Conservation (phyloP, 2,113 vertebrate species). For the Sturnus vulgaris region DNA sequence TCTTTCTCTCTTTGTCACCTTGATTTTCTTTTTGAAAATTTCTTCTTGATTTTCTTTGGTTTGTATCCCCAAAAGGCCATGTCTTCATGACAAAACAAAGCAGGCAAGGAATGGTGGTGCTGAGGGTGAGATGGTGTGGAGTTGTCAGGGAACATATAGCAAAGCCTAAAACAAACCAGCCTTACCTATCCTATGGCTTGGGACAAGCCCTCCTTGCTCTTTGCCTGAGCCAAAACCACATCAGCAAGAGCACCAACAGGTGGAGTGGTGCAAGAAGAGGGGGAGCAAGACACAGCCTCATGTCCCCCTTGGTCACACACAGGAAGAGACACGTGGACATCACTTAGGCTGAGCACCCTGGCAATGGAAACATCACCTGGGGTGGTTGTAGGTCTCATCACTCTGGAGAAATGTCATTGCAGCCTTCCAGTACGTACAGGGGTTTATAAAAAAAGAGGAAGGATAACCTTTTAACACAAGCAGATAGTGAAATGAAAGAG, state of each 20-base stretch:
- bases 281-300: not conserved
- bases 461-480: not conserved
- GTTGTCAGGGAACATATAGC: not conserved
- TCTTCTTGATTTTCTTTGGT: not conserved
- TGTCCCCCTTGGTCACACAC: not conserved
- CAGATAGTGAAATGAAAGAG: not conserved
- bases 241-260: not conserved
- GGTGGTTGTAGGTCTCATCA: fast-evolving
- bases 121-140: not conserved
- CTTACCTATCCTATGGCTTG: not conserved
- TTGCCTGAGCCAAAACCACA: not conserved
- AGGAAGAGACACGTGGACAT: not conserved
- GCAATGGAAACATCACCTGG: not conserved
- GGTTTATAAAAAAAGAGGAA: not conserved
- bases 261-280: not conserved
- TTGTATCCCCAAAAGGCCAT: not conserved
- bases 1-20: not conserved
- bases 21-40: too few relatives aligned
- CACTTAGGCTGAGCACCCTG: not conserved
- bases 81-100: not conserved
- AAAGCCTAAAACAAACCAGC: not conserved
- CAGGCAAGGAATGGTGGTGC: not conserved
- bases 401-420: not conserved
- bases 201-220: not conserved
- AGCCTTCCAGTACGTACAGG: not conserved